Conservation (phyloP, 2,888 invertebrate species). For the Anorthoa munda region DNA sequence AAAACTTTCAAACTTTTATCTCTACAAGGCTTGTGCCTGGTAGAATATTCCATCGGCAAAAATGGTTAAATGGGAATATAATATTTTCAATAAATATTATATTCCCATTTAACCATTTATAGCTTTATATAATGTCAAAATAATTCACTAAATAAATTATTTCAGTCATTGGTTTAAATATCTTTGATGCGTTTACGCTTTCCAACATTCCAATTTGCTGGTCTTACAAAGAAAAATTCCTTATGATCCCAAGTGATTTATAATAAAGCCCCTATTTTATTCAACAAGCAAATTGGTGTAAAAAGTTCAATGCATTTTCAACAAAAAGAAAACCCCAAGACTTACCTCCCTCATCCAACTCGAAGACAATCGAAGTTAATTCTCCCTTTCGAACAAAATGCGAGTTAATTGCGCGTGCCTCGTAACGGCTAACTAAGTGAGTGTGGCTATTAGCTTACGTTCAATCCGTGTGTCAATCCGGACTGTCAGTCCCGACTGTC, state of each 20-base stretch:
- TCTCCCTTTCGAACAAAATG: slow-evolving; percentile 61
- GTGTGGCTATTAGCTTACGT: slow-evolving; percentile 73
- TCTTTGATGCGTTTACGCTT: too few relatives aligned
- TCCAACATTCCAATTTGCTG: too few relatives aligned
- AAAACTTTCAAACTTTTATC: slow-evolving; percentile 1
- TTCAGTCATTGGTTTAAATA: too few relatives aligned
- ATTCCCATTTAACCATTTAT: too few relatives aligned
- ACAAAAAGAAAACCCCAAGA: slow-evolving; percentile 1
- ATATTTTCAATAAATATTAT: too few relatives aligned
- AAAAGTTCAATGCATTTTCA: background rate
- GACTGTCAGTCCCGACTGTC: slow-evolving; percentile 52
- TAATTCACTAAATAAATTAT: too few relatives aligned
- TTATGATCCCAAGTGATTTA: too few relatives aligned
- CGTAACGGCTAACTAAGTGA: slow-evolving; percentile 58
- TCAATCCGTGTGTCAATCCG: slow-evolving; percentile 73
- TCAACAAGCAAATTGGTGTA: background rate
- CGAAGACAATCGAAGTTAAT: slow-evolving; percentile 39
- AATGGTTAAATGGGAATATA: too few relatives aligned
- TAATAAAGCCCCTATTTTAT: background rate
- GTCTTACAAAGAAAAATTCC: too few relatives aligned
- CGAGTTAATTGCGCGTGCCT: slow-evolving; percentile 57
- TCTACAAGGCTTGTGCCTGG: background rate
- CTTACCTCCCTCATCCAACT: slow-evolving; percentile 1
- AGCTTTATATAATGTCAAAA: too few relatives aligned
- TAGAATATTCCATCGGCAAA: background rate